Evolutionary conservation across 1,140 invertebrate genomes (phyloP).

Genomic region (Macrobrachium nipponense): DNA sequence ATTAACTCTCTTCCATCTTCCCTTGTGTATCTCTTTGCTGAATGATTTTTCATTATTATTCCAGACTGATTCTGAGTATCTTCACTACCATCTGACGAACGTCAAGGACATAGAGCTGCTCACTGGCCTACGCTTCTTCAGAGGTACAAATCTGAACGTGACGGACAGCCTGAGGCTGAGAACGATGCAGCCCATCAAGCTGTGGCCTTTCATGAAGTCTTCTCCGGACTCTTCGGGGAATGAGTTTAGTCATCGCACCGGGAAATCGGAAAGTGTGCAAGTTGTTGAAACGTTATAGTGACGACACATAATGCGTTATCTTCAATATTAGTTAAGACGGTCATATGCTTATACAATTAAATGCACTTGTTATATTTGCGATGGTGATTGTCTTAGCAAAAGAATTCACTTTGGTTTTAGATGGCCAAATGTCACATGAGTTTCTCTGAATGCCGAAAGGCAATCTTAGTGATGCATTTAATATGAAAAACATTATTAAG

Average conservation of each 20-base stretch:
- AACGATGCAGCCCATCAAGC: constrained; percentile 13
- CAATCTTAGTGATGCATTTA: too few species aligned
- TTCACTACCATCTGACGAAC: constrained; percentile 37
- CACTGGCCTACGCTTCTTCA: constrained; percentile 49
- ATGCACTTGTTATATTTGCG: too few species aligned
- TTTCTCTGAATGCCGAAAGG: too few species aligned
- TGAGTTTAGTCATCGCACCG: too few species aligned
- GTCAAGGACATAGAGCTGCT: constrained; percentile 43
- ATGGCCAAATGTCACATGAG: too few species aligned
- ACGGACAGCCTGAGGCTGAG: constrained; percentile 1
- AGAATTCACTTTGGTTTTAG: too few species aligned
- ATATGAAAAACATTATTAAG: too few species aligned
- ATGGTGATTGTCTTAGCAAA: too few species aligned
- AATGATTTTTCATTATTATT: background rate
- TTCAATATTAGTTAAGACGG: too few species aligned
- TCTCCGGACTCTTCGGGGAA: background rate
- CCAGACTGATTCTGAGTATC: constrained; percentile 34
- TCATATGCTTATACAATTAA: too few species aligned
- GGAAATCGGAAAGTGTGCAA: too few species aligned
- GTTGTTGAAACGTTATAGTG: background rate
- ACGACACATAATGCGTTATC: too few species aligned
- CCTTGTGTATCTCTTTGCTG: background rate
- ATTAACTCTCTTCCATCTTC: background rate
- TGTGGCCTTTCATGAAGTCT: constrained; percentile 13
- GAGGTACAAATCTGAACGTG: background rate